A percentile compares a stretch with the other conserved stretches of the same genome.
Evolutionary conservation across 2,888 invertebrate species (phyloP).

Genomic region (Xylocampa areola): DNA sequence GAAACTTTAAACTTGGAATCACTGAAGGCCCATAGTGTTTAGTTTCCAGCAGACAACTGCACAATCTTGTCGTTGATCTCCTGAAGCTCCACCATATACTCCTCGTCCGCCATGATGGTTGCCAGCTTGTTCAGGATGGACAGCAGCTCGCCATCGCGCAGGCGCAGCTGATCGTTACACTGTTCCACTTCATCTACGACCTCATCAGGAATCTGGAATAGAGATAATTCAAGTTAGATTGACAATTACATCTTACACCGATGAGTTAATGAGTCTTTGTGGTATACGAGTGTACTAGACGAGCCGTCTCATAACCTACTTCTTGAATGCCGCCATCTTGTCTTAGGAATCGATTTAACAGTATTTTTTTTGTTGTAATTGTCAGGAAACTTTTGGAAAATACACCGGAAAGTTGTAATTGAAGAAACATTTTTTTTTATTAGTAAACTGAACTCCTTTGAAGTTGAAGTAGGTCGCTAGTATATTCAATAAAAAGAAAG

Average conservation of each 20-base stretch:
- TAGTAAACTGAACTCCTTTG: no score
- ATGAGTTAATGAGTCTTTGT: constrained; percentile 86
- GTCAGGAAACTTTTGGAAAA: no score
- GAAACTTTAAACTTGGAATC: no score
- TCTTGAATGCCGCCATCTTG: constrained; percentile 80
- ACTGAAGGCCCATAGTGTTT: no score
- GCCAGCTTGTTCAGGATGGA: constrained; percentile 92
- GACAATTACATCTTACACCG: constrained; percentile 69
- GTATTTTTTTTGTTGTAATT: no score
- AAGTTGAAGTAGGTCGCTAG: no score
- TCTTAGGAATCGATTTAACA: no score
- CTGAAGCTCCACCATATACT: constrained; percentile 93
- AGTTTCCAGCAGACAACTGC: constrained; percentile 80
- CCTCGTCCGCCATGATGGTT: constrained; percentile 92
- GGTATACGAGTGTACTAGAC: constrained; percentile 85
- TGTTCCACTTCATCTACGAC: constrained; percentile 91
- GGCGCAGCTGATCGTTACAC: constrained; percentile 93
- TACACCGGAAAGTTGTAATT: no score
- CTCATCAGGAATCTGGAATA: constrained; percentile 91
- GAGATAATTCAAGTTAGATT: constrained; percentile 13
- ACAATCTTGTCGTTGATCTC: constrained; percentile 93
- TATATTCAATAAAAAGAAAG: no score
- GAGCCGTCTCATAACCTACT: constrained; percentile 89
- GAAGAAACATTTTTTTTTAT: no score
- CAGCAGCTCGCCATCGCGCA: constrained; percentile 91